Evolutionary conservation across 2,113 vertebrate species (phyloP).

Genomic region (Oreochromis aureus): DNA sequence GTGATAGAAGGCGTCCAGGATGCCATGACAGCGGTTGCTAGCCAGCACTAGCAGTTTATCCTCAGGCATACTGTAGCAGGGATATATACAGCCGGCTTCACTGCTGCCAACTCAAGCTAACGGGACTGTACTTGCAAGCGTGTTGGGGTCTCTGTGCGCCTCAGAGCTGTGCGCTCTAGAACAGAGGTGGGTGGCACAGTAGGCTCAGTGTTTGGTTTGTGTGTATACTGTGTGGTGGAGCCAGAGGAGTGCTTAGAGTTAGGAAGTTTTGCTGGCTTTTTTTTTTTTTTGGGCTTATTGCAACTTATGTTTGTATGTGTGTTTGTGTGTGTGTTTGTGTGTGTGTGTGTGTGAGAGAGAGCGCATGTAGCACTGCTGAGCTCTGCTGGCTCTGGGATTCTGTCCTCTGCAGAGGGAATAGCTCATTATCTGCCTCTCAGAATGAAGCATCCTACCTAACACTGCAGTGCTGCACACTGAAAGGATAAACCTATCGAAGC

Average conservation of each 20-base stretch:
- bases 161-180: slow-evolving; percentile 1
- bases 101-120: slow-evolving; percentile 3
- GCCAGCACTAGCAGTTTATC: slow-evolving; percentile 38
- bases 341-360: background rate
- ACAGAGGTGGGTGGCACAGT: slow-evolving; percentile 24
- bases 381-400: slow-evolving; percentile 34
- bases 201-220: background rate
- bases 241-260: background rate
- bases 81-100: slow-evolving; percentile 14
- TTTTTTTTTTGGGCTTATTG: background rate
- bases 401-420: slow-evolving; percentile 44
- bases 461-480: slow-evolving; percentile 38
- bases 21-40: slow-evolving; percentile 37
- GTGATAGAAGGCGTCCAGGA: slow-evolving; percentile 18
- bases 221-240: background rate
- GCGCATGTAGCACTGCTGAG: background rate
- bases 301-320: background rate
- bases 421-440: slow-evolving; percentile 41
- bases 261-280: slow-evolving; percentile 2
- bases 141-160: background rate
- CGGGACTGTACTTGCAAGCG: background rate
- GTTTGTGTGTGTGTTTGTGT: background rate
- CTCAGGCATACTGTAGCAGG: background rate
- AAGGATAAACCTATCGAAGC: slow-evolving; percentile 1
- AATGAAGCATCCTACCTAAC: slow-evolving; percentile 13